These are phyloP conservation scores for Thereva unica DNA, from an alignment of 2,888 invertebrate species.

Conservation along the genomic window DNA sequence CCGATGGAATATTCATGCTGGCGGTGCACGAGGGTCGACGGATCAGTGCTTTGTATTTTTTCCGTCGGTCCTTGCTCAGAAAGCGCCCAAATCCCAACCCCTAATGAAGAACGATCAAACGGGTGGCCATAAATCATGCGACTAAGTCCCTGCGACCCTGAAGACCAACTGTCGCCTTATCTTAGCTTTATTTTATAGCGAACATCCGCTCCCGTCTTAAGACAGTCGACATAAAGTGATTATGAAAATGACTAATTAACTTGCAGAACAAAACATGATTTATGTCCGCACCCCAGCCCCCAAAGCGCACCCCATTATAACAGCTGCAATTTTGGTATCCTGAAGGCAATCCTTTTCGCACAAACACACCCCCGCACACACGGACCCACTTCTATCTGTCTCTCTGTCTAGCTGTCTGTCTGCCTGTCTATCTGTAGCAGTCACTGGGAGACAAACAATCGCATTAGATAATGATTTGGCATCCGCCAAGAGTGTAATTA, in stretches of 20 bases:
- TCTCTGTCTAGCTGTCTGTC: background rate
- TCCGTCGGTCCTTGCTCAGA: too few relatives aligned
- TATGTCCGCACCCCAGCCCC: conserved; percentile 22
- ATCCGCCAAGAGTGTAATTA: conserved; percentile 33
- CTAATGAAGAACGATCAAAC: conserved; percentile 20
- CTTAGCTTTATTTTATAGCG: conserved; percentile 20
- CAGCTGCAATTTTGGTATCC: background rate
- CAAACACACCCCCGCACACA: background rate
- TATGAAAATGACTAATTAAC: conserved; percentile 39
- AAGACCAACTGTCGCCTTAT: conserved; percentile 32
- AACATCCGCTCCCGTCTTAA: conserved; percentile 21
- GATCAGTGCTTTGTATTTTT: background rate
- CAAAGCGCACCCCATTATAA: background rate
- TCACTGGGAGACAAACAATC: conserved; percentile 32
- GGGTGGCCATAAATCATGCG: conserved; percentile 20
- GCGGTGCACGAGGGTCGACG: conserved; percentile 2
- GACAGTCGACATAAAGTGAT: conserved; percentile 36
- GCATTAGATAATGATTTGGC: conserved; percentile 37
- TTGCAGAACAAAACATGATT: conserved; percentile 38
- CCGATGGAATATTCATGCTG: background rate
- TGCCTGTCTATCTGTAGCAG: conserved; percentile 7
- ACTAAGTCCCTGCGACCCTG: conserved; percentile 16
- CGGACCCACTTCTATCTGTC: background rate
- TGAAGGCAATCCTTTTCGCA: background rate
- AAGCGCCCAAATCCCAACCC: background rate